These are phyloP conservation scores for Nesidiocoris tenuis DNA, from an alignment of 2,888 invertebrate genomes.

Conservation along the genomic window DNA sequence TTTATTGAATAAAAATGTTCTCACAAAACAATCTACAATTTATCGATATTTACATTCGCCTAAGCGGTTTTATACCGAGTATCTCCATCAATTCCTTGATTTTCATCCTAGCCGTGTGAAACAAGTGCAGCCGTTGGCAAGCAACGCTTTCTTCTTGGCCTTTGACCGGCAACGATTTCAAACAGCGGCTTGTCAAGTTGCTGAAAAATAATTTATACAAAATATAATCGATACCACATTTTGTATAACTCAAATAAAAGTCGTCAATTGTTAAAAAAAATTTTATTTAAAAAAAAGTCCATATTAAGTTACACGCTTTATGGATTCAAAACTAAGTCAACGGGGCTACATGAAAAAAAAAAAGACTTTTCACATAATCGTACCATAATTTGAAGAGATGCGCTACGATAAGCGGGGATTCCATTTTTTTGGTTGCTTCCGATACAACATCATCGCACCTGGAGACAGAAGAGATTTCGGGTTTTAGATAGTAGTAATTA, in stretches of 20 bases:
- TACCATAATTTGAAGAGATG: conserved; percentile 78
- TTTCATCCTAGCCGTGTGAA: conserved; percentile 66
- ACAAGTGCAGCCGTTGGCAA: conserved; percentile 74
- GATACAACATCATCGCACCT: conserved; percentile 72
- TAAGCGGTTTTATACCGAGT: conserved; percentile 75
- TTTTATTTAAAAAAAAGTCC: no score
- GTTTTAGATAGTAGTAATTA: not conserved
- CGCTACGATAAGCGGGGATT: conserved; percentile 76
- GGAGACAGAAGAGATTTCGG: conserved; percentile 15
- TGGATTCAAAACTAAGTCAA: no score
- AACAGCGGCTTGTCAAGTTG: conserved; percentile 70
- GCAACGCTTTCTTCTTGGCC: conserved; percentile 65
- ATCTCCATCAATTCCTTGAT: conserved; percentile 74
- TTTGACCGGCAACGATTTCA: conserved; percentile 73
- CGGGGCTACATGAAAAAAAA: no score
- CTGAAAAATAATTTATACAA: no score
- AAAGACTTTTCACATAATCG: not conserved
- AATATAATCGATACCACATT: no score
- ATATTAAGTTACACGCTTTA: no score
- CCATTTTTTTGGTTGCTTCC: conserved; percentile 67
- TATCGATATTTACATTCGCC: conserved; percentile 67
- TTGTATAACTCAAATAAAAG: no score
- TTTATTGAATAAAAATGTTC: not conserved
- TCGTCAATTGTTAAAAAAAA: no score
- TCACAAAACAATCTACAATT: not conserved